Conservation (phyloP, 2,113 vertebrate genomes). For the Phainopepla nitens region DNA sequence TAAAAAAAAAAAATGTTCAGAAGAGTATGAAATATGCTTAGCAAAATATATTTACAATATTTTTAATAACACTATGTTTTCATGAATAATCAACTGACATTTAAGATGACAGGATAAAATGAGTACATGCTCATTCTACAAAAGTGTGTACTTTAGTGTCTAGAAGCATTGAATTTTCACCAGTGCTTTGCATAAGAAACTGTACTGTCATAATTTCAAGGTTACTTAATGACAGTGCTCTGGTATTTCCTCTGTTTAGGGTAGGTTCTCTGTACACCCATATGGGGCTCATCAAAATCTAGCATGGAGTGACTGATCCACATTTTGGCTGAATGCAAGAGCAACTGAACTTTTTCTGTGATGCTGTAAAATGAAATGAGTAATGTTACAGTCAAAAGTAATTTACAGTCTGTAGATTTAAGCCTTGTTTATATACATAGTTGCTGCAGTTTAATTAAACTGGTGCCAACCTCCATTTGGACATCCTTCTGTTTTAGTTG, state of each 20-base stretch:
- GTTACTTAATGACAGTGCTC: not conserved
- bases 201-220: not conserved
- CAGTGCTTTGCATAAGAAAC: not conserved
- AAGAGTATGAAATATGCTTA: not conserved
- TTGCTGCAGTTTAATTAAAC: constrained; percentile 55
- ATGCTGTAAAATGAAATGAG: constrained; percentile 47
- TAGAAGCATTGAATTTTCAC: not conserved
- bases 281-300: constrained; percentile 32
- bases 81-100: not conserved
- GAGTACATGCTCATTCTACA: not conserved
- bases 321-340: constrained; percentile 24
- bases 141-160: not conserved
- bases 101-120: not conserved
- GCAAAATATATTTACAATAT: not conserved
- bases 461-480: constrained; percentile 48
- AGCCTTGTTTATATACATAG: constrained; percentile 51
- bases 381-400: constrained; percentile 53
- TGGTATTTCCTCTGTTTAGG: not conserved
- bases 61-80: not conserved
- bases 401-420: constrained; percentile 59
- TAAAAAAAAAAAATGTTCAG: not conserved
- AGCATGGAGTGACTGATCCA: constrained; percentile 15
- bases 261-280: not conserved
- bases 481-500: constrained; percentile 47
- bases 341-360: constrained; percentile 35